phyloP scores from a whole-genome alignment of 2,888 invertebrate genomes.

The Tridacna gigas region DNA sequence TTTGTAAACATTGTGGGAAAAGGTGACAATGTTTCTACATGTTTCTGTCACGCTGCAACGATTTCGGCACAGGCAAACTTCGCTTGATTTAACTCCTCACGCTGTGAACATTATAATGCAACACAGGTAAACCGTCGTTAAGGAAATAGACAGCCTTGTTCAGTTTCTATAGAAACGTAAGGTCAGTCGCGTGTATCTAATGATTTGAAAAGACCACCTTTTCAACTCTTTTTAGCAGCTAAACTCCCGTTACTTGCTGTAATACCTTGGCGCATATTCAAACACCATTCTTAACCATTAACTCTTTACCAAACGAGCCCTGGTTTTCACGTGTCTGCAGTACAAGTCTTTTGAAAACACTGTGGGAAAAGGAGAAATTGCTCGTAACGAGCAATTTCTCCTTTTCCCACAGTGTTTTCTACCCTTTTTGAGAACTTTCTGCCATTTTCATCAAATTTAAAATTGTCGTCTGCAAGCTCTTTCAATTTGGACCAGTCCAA shows the following conservation, averaged over 20 bases:
- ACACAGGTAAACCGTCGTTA: constrained; percentile 10
- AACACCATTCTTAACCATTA: background rate
- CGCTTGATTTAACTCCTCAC: background rate
- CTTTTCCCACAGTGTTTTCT: too few species aligned
- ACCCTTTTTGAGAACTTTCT: too few species aligned
- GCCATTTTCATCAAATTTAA: too few species aligned
- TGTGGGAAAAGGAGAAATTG: background rate
- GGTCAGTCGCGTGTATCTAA: constrained; percentile 22
- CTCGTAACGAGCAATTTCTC: background rate
- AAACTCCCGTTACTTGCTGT: too few species aligned
- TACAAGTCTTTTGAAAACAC: background rate
- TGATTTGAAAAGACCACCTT: constrained; percentile 9
- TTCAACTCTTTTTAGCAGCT: background rate
- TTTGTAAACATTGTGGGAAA: too few species aligned
- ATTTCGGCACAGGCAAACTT: too few species aligned
- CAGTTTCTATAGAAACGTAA: constrained; percentile 27
- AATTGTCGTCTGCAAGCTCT: too few species aligned
- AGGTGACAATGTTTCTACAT: too few species aligned
- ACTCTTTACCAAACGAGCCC: background rate
- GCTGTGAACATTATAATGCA: background rate
- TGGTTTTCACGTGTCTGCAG: background rate
- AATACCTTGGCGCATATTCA: too few species aligned
- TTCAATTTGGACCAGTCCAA: too few species aligned
- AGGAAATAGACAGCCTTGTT: constrained; percentile 14
- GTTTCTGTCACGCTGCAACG: background rate